phyloP scores from a whole-genome alignment of 2,113 vertebrate genomes.

The Carassius gibelio region DNA sequence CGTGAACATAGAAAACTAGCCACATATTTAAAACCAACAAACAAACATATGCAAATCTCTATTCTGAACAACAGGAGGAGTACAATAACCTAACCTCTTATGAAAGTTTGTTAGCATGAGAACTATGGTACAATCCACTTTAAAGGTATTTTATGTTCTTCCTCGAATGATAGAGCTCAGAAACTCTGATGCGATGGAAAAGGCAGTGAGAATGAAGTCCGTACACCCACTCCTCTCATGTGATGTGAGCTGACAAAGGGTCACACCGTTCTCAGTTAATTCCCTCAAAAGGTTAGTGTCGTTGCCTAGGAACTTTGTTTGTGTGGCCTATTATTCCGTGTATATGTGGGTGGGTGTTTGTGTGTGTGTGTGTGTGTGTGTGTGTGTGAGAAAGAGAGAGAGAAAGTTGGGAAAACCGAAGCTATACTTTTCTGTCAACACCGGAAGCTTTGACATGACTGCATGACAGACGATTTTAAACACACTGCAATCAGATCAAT shows the following conservation, averaged over 20 bases:
- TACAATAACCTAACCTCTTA: background rate
- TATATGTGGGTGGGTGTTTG: background rate
- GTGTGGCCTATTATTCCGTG: constrained; percentile 50
- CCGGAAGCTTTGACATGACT: background rate
- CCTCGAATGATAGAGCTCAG: background rate
- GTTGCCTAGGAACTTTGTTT: constrained; percentile 67
- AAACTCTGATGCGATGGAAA: background rate
- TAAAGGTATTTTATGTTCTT: background rate
- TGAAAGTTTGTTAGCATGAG: background rate
- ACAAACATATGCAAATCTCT: constrained; percentile 24
- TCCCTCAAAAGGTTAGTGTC: constrained; percentile 70
- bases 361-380: background rate
- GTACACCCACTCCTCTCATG: constrained; percentile 55
- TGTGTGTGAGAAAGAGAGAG: background rate
- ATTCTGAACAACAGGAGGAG: background rate
- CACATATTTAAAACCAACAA: constrained; percentile 25
- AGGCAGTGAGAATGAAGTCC: constrained; percentile 20
- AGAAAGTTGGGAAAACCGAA: constrained; percentile 19
- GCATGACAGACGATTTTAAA: background rate
- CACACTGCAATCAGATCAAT: background rate
- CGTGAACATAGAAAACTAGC: background rate
- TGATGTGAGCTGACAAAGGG: constrained; percentile 65
- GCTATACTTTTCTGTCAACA: background rate
- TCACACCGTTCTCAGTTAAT: constrained; percentile 67
- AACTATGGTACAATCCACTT: background rate